These are phyloP conservation scores for Mixornis gularis DNA, from an alignment of 2,113 vertebrate genomes.

Conservation along the genomic window DNA sequence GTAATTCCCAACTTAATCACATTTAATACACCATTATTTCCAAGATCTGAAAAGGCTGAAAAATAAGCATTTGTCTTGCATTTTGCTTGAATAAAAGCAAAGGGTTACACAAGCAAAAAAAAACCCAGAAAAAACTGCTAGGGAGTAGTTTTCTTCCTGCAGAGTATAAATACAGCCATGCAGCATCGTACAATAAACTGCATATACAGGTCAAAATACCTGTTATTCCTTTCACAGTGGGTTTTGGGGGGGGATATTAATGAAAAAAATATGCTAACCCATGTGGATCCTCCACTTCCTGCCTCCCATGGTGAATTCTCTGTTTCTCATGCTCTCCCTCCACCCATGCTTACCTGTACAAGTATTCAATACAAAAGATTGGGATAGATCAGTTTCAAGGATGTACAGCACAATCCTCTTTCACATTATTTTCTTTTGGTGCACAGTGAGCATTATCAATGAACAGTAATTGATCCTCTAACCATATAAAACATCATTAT, in stretches of 20 bases:
- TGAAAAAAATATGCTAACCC: neutral
- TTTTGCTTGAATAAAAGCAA: constrained; percentile 12
- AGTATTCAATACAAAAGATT: neutral
- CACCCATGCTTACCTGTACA: neutral
- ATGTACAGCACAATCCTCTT: neutral
- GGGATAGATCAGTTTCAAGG: neutral
- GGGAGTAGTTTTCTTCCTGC: neutral
- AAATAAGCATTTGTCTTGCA: neutral
- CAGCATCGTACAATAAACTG: neutral
- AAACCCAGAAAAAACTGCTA: neutral
- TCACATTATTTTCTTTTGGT: neutral
- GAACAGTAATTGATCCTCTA: neutral
- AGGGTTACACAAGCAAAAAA: neutral
- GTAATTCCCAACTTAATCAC: constrained; percentile 59
- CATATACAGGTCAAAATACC: neutral
- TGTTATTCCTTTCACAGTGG: neutral
- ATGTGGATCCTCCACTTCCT: neutral
- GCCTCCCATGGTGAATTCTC: neutral
- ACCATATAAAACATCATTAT: neutral
- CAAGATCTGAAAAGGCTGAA: neutral
- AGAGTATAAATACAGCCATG: neutral
- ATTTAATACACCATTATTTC: neutral
- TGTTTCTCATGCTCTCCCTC: neutral
- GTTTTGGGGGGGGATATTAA: neutral
- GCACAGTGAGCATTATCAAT: neutral